A percentile compares a stretch with the other conserved stretches of the same genome.
Conservation (phyloP, 2,888 invertebrate genomes). For the Leptinotarsa rubiginosa region DNA sequence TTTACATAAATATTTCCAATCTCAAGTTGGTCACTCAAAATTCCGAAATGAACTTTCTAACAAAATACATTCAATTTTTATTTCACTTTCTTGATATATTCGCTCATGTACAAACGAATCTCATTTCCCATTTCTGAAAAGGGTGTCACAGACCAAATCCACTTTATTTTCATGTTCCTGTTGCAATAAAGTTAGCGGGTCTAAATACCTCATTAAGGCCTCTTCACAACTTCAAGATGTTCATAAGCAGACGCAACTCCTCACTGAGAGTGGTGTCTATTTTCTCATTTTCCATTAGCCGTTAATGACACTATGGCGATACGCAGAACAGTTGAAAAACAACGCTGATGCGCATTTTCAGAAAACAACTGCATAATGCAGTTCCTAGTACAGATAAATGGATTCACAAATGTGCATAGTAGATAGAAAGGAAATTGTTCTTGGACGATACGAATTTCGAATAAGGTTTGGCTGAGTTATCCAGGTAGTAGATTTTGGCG, state of each 20-base stretch:
- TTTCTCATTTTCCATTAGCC: slow-evolving; percentile 33
- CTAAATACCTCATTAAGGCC: slow-evolving; percentile 30
- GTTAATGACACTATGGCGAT: slow-evolving; percentile 28
- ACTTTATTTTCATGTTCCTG: slow-evolving; percentile 1
- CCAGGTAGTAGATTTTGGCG: not conserved
- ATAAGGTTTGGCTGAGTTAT: not conserved
- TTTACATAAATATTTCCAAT: no score
- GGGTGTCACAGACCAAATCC: not conserved
- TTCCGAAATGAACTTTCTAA: no score
- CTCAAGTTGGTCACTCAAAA: no score
- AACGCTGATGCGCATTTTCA: slow-evolving; percentile 20
- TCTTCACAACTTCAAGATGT: slow-evolving; percentile 18
- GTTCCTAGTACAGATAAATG: slow-evolving; percentile 19
- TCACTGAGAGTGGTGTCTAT: slow-evolving; percentile 28
- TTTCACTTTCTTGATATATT: no score
- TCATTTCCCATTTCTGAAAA: not conserved
- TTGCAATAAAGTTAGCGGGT: slow-evolving; percentile 3
- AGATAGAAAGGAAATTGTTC: not conserved
- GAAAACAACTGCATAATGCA: slow-evolving; percentile 30
- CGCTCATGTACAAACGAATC: not conserved
- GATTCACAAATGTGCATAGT: slow-evolving; percentile 26
- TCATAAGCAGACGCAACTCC: slow-evolving; percentile 30
- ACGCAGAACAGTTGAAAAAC: not conserved
- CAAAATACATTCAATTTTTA: no score
- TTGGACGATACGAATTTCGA: not conserved